phyloP scores from a whole-genome alignment of 2,888 invertebrate species.

The Margaritifera margaritifera region DNA sequence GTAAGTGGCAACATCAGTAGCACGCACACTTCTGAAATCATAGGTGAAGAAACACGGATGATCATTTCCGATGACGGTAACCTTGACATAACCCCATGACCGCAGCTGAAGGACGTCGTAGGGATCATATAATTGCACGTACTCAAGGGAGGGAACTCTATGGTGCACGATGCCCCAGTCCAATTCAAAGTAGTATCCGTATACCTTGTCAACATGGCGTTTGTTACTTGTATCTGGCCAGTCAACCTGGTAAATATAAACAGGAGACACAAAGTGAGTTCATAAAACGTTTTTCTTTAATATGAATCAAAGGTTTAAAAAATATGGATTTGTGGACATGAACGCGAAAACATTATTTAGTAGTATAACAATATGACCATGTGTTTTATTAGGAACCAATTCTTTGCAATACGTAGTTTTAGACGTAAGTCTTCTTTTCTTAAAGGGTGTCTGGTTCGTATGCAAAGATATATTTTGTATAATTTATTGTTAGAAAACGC shows the following conservation, averaged over 20 bases:
- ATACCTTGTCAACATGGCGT: constrained; percentile 25
- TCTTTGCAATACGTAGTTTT: no score
- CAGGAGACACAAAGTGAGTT: background rate
- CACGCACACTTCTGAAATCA: constrained; percentile 27
- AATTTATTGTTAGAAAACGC: no score
- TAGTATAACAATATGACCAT: no score
- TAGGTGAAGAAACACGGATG: constrained; percentile 51
- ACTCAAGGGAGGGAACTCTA: constrained; percentile 50
- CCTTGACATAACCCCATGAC: constrained; percentile 49
- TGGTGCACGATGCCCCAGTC: constrained; percentile 56
- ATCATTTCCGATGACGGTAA: constrained; percentile 38
- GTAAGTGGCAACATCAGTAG: no score
- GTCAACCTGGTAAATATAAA: constrained; percentile 39
- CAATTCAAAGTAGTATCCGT: constrained; percentile 62
- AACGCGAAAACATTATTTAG: no score
- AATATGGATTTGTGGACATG: no score
- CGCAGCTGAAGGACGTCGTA: constrained; percentile 44
- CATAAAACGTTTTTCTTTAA: background rate
- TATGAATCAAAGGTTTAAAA: no score
- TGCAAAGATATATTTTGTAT: no score
- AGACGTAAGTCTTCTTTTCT: no score
- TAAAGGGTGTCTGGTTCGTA: no score
- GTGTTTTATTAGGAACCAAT: no score
- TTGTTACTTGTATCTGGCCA: constrained; percentile 47
- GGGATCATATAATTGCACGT: constrained; percentile 58